Percentiles rank a stretch among this genome's conserved stretches.
phyloP scores from a whole-genome alignment of 2,888 invertebrate genomes.

The Petrolisthes cinctipes region DNA sequence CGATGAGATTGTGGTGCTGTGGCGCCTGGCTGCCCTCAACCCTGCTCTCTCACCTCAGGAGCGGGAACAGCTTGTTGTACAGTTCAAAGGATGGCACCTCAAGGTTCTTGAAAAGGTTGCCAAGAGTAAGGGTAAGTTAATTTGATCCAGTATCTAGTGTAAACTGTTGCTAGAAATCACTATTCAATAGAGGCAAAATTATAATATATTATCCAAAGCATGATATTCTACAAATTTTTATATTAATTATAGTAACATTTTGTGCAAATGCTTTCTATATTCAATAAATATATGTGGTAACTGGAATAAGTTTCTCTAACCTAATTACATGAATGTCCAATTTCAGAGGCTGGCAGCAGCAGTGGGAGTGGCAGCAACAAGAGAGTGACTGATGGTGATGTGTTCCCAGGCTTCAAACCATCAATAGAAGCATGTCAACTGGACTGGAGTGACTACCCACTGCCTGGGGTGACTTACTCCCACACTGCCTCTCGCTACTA shows the following conservation, averaged over 20 bases:
- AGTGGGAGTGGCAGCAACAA: slow-evolving; percentile 70
- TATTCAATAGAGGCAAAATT: too few relatives aligned
- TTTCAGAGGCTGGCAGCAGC: slow-evolving; percentile 52
- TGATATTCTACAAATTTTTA: too few relatives aligned
- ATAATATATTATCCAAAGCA: too few relatives aligned
- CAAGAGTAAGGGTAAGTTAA: slow-evolving; percentile 69
- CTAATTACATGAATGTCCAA: too few relatives aligned
- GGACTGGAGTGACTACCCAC: slow-evolving; percentile 95
- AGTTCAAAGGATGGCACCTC: slow-evolving; percentile 94
- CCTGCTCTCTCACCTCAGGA: slow-evolving; percentile 92
- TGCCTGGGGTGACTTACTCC: slow-evolving; percentile 90
- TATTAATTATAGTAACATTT: too few relatives aligned
- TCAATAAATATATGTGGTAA: background rate
- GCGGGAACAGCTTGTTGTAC: slow-evolving; percentile 78
- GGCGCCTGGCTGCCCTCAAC: slow-evolving; percentile 96
- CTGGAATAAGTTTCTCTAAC: too few relatives aligned
- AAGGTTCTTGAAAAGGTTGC: slow-evolving; percentile 90
- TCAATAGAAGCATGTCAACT: slow-evolving; percentile 96
- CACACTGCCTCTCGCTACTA: slow-evolving; percentile 88
- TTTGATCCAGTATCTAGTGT: background rate
- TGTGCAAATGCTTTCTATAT: background rate
- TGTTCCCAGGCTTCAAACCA: slow-evolving; percentile 96
- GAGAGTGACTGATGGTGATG: slow-evolving; percentile 80
- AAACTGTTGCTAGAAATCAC: too few relatives aligned
- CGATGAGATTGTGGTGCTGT: slow-evolving; percentile 96